phyloP scores from a whole-genome alignment of 2,797 vertebrate species.

The Prionace glauca region DNA sequence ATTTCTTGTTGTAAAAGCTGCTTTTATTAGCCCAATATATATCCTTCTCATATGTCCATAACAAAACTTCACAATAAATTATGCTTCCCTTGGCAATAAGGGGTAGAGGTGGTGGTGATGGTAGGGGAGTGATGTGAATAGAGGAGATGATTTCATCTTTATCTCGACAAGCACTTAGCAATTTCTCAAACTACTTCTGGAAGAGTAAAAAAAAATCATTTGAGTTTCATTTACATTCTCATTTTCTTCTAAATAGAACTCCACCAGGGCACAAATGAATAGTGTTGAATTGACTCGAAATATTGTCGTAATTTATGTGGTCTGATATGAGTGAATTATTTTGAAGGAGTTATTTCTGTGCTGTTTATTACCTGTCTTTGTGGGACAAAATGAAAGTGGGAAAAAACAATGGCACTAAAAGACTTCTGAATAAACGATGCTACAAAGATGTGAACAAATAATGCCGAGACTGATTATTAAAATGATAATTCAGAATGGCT shows the following conservation, averaged over 20 bases:
- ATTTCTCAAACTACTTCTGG: background rate
- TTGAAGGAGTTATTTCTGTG: background rate
- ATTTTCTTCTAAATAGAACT: constrained; percentile 51
- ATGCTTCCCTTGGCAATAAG: background rate
- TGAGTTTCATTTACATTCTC: constrained; percentile 51
- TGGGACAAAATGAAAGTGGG: background rate
- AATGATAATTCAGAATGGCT: constrained; percentile 27
- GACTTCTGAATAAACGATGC: background rate
- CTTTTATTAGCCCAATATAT: background rate
- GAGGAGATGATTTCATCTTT: background rate
- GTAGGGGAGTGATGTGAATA: background rate
- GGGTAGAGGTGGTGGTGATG: background rate
- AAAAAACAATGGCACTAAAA: constrained; percentile 2
- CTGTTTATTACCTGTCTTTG: background rate
- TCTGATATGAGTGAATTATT: constrained; percentile 30
- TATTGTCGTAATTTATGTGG: constrained; percentile 28
- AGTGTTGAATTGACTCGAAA: background rate
- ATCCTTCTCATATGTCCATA: background rate
- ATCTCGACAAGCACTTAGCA: background rate
- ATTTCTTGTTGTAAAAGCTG: background rate
- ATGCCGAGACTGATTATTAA: constrained; percentile 34
- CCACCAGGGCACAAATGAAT: constrained; percentile 40
- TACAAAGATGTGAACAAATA: constrained; percentile 8
- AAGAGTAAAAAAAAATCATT: constrained; percentile 38
- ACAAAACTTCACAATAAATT: background rate